Base-by-base conservation (phyloP, 2,113 vertebrate genomes). In the Hypomesus transpacificus region DNA sequence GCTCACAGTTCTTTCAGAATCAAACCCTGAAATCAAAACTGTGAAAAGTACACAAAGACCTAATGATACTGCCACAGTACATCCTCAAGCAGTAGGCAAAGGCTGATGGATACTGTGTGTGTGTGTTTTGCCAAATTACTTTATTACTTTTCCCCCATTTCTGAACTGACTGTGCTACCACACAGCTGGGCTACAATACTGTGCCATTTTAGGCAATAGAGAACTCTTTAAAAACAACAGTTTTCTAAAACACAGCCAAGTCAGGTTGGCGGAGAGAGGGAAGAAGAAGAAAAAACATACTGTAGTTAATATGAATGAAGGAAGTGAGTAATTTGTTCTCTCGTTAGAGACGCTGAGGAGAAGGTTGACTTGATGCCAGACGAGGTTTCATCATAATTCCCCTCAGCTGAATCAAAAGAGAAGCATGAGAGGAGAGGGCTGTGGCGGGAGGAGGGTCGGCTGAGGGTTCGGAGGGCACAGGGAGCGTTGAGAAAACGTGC, bases 371-470 rank as follows among this genome's bases (percentile, higher is more conserved):
- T 69, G 46, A 69, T 74, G 63, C 54, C 70, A 86, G 78, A 82
- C 58, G 54, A 70, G 59, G 77, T 83, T 81, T 87, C 78, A 83
- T 85, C 80, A 82, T 87, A 84, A 87, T 86, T 87, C 83, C 84
- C 76, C 57, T 81, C 69, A 46, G 77, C 82, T 85, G 76, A 83
- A 80, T 82, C 77, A 79, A 85, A 81, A 85, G 80, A 80, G 68
- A 26, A 61, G 77, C 74, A 73, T 71, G 78, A 82, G 79, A 70
- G 78, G 77, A 62, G 69, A 80, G 31, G 71, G 79, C 71, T 84
- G 74, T 75, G 74, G 76, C 61, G 79, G 79, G 73, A 70, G 80
- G 78, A 75, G 73, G 50, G 6, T 7, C 20, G 34, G 73, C 61
- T 75, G 56, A 72, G 34, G 39, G 69, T 86, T 80, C 68, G 78